Evolutionary conservation across 2,888 invertebrate genomes (phyloP).

Genomic region (Arctia plantaginis): DNA sequence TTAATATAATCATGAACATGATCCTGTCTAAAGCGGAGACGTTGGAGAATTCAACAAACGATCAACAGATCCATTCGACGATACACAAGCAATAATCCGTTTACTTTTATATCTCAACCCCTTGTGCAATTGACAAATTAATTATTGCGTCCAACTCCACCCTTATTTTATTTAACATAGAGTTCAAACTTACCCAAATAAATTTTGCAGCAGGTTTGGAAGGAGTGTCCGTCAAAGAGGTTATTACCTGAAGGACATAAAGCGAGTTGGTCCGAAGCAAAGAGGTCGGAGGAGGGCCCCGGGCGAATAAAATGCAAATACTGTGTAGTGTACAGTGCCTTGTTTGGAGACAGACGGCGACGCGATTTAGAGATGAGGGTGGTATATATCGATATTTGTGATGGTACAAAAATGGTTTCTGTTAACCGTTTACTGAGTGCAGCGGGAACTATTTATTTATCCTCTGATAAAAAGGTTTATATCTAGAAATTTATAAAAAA

Average conservation of each 20-base stretch:
- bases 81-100: slow-evolving; percentile 83
- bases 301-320: slow-evolving; percentile 84
- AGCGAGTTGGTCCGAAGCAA: slow-evolving; percentile 55
- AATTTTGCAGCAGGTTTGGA: slow-evolving; percentile 31
- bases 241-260: slow-evolving; percentile 85
- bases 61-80: slow-evolving; percentile 71
- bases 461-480: background rate
- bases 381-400: slow-evolving; percentile 27
- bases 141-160: slow-evolving; percentile 23
- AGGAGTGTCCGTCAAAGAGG: slow-evolving; percentile 80
- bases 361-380: slow-evolving; percentile 49
- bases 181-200: slow-evolving; percentile 34
- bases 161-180: slow-evolving; percentile 42
- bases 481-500: background rate
- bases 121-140: slow-evolving; percentile 66
- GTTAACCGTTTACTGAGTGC: background rate
- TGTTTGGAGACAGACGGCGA: slow-evolving; percentile 52
- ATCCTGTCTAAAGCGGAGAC: slow-evolving; percentile 33
- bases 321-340: slow-evolving; percentile 67
- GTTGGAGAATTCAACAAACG: slow-evolving; percentile 55
- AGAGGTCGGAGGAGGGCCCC: slow-evolving; percentile 56
- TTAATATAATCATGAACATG: slow-evolving; percentile 39
- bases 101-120: slow-evolving; percentile 83
- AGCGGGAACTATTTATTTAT: background rate
- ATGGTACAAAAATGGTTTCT: background rate